Conservation (phyloP, 1,140 invertebrate species). For the Ectropis grisescens region DNA sequence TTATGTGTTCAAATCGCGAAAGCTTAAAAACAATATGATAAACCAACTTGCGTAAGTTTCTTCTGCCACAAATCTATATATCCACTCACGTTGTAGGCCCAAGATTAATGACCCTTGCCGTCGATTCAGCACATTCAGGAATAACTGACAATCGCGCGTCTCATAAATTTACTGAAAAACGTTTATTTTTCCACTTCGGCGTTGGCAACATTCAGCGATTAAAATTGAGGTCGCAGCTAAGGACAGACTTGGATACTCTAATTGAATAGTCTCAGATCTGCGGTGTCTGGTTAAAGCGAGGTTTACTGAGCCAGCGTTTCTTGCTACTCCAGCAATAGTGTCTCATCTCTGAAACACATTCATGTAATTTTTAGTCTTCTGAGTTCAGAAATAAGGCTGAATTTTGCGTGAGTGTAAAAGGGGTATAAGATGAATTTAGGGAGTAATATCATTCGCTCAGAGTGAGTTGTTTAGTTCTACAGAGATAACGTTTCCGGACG, state of each 20-base stretch:
- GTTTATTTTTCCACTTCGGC: slow-evolving; percentile 25
- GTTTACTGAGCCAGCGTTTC: slow-evolving; percentile 32
- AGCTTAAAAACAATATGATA: no score
- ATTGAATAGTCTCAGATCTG: slow-evolving; percentile 39
- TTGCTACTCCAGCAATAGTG: no score
- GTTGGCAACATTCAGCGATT: no score
- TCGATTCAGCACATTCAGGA: slow-evolving; percentile 58
- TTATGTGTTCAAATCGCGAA: no score
- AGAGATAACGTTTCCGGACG: slow-evolving; percentile 42
- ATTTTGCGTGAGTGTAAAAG: no score
- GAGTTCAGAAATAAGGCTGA: no score
- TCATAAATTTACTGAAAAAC: slow-evolving; percentile 51
- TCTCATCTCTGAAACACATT: no score
- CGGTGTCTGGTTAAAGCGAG: slow-evolving; percentile 35
- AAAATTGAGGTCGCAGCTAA: no score
- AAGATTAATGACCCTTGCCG: slow-evolving; percentile 59
- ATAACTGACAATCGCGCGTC: slow-evolving; percentile 55
- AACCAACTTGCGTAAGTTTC: no score
- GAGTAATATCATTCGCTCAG: slow-evolving; percentile 15
- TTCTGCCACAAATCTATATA: no score
- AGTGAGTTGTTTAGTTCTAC: slow-evolving; percentile 45
- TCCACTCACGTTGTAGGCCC: slow-evolving; percentile 34
- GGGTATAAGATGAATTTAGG: no score
- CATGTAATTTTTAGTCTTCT: no score
- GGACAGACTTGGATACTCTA: slow-evolving; percentile 12